Percentiles rank a stretch among this genome's conserved stretches.
Evolutionary conservation across 2,113 vertebrate species (phyloP).

Genomic region (Chaenogobius annularis): DNA sequence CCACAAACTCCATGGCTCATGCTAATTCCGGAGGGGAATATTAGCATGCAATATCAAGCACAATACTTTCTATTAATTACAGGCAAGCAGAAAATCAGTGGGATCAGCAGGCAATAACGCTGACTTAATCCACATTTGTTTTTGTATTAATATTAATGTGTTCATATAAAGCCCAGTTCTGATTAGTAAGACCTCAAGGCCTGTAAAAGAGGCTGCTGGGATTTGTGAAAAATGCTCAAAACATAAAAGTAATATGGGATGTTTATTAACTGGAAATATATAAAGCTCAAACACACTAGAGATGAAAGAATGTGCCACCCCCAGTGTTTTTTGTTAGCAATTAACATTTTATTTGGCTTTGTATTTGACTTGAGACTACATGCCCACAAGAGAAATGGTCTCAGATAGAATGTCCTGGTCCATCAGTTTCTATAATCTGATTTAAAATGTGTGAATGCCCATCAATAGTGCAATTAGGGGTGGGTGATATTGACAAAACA

Average conservation of each 20-base stretch:
- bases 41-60: constrained; percentile 57
- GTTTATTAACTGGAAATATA: constrained; percentile 73
- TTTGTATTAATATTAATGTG: constrained; percentile 71
- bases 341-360: constrained; percentile 17
- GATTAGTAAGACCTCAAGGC: constrained; percentile 58
- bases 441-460: background rate
- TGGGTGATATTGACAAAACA: too few relatives aligned
- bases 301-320: background rate
- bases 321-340: background rate
- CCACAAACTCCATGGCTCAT: constrained; percentile 28
- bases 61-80: constrained; percentile 59
- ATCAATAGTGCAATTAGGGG: too few relatives aligned
- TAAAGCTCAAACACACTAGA: constrained; percentile 32
- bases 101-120: constrained; percentile 67
- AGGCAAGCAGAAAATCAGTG: constrained; percentile 52
- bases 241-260: constrained; percentile 76
- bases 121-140: constrained; percentile 62
- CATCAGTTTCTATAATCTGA: background rate
- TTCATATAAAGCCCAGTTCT: constrained; percentile 58
- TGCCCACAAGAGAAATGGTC: background rate
- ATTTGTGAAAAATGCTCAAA: constrained; percentile 74
- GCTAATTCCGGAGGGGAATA: constrained; percentile 27
- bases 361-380: background rate
- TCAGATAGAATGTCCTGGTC: background rate
- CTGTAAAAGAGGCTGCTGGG: constrained; percentile 62